Percentiles rank a stretch among this genome's conserved stretches.
Conservation (phyloP, 2,113 vertebrate genomes). For the Boulengeromyrus knoepffleri region DNA sequence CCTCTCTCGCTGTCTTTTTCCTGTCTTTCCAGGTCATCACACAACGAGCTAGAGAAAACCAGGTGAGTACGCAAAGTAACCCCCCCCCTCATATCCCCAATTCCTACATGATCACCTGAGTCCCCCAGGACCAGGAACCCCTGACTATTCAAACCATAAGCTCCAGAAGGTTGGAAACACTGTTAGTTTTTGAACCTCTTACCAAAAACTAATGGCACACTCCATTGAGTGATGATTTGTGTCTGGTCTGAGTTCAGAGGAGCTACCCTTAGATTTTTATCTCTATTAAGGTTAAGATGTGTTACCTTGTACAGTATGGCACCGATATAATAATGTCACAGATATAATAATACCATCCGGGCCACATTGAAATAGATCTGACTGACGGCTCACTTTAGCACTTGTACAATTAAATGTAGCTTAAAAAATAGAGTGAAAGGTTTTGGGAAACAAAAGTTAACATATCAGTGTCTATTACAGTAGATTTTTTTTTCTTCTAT, state of each 20-base stretch:
- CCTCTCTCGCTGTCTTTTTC: not conserved
- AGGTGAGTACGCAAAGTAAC: conserved; percentile 54
- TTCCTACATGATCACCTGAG: not conserved
- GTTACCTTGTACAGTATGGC: not conserved
- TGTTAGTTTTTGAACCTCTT: not conserved
- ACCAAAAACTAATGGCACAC: not conserved
- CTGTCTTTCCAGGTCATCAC: conserved; percentile 65
- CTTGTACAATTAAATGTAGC: not conserved
- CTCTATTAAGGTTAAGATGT: not conserved
- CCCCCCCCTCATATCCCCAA: not conserved
- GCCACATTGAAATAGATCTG: not conserved
- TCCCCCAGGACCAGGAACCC: not conserved
- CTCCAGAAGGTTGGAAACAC: not conserved
- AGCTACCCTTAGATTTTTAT: not conserved
- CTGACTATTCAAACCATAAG: not conserved
- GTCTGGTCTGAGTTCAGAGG: not conserved
- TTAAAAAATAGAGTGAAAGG: not conserved
- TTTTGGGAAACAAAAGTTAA: not conserved
- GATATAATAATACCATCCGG: not conserved
- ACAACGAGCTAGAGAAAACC: conserved; percentile 78
- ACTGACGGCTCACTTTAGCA: not conserved
- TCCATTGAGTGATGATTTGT: not conserved
- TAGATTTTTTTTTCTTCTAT: not conserved
- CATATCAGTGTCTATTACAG: not conserved
- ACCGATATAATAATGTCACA: not conserved